Evolutionary conservation across 2,113 vertebrate species (phyloP).

Genomic region (Semicossyphus pulcher): DNA sequence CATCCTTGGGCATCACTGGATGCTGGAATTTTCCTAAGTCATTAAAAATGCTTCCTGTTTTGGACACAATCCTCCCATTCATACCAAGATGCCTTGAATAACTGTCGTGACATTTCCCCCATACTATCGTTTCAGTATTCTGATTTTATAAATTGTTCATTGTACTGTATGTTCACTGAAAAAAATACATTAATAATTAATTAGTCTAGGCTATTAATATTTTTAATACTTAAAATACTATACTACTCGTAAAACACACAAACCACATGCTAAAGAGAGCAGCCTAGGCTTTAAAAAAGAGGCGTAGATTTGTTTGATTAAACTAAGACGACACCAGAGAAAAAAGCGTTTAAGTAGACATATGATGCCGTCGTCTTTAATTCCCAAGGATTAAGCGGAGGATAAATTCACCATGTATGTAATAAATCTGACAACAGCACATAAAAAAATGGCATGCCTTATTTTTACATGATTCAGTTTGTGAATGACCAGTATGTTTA

Average conservation of each 20-base stretch:
- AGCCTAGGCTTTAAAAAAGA: neutral
- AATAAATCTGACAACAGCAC: neutral
- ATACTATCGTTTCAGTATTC: neutral
- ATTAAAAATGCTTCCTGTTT: slow-evolving; percentile 54
- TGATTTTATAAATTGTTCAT: neutral
- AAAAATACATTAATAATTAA: too few species aligned
- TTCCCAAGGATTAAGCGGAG: neutral
- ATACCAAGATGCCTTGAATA: slow-evolving; percentile 18
- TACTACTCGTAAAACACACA: too few species aligned
- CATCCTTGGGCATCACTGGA: slow-evolving; percentile 12
- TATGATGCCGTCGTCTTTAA: neutral
- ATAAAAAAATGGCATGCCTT: neutral
- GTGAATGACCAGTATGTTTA: neutral
- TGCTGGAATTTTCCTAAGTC: slow-evolving; percentile 50
- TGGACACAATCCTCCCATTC: slow-evolving; percentile 54
- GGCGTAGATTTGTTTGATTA: neutral
- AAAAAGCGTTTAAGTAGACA: neutral
- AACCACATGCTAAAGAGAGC: neutral
- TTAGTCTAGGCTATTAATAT: too few species aligned
- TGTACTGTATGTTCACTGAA: slow-evolving; percentile 1
- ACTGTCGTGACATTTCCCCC: slow-evolving; percentile 17
- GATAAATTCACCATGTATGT: neutral
- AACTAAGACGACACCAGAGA: neutral
- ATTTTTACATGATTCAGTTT: neutral
- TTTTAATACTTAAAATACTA: too few species aligned